A percentile compares a stretch with the other conserved stretches of the same genome.
Evolutionary conservation across 2,797 vertebrate genomes (phyloP).

Genomic region (Arremon brunneinucha): DNA sequence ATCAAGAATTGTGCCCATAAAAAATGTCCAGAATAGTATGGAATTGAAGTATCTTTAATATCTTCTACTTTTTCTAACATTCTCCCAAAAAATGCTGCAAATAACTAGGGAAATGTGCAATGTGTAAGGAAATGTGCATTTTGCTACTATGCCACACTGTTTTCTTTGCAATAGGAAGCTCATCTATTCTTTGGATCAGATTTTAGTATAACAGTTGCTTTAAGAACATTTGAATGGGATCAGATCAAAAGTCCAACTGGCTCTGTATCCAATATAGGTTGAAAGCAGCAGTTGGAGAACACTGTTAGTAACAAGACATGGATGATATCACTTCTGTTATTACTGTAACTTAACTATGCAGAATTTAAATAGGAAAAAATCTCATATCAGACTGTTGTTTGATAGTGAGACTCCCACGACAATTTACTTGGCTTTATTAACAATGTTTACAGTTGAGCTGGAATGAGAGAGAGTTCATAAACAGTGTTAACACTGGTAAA

Average conservation of each 20-base stretch:
- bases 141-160: not conserved
- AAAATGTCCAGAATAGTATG: not conserved
- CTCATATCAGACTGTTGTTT: not conserved
- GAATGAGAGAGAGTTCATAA: constrained; percentile 60
- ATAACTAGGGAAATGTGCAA: not conserved
- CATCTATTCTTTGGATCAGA: not conserved
- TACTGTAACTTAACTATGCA: not conserved
- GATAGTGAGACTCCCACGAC: accelerated
- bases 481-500: constrained; percentile 38
- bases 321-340: not conserved
- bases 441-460: not conserved
- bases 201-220: not conserved
- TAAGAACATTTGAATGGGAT: not conserved
- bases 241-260: not conserved
- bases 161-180: not conserved
- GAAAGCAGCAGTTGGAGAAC: not conserved
- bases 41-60: not conserved
- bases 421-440: not conserved
- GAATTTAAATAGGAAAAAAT: not conserved
- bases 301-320: not conserved
- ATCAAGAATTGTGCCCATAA: not conserved
- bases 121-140: not conserved
- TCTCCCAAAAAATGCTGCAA: not conserved
- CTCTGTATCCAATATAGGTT: not conserved
- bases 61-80: not conserved